Conservation (phyloP, 2,797 vertebrate genomes). For the Eleutherodactylus coqui region DNA sequence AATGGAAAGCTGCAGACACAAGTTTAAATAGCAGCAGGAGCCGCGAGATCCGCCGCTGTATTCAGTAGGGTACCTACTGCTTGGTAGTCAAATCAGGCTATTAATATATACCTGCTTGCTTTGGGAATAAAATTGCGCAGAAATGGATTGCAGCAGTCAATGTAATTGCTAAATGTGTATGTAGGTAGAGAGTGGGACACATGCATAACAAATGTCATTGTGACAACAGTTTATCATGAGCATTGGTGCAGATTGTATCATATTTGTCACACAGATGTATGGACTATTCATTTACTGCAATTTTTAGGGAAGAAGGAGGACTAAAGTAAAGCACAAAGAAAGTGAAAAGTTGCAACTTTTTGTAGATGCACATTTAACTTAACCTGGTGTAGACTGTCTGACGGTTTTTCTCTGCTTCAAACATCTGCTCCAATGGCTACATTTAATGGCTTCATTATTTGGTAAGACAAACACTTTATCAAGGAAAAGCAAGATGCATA, state of each 20-base stretch:
- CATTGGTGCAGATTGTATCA: no score
- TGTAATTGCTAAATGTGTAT: neutral
- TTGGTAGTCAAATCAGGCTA: neutral
- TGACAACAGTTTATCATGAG: neutral
- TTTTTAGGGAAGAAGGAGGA: no score
- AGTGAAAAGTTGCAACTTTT: neutral
- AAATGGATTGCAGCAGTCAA: neutral
- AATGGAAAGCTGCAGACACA: conserved; percentile 16
- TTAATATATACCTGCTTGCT: neutral
- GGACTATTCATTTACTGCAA: no score
- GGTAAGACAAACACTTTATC: no score
- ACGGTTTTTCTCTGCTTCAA: neutral
- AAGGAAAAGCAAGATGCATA: no score
- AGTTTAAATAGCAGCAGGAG: conserved; percentile 21
- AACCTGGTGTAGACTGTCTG: neutral
- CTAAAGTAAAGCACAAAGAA: neutral
- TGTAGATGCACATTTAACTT: neutral
- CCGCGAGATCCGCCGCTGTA: neutral
- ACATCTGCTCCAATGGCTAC: neutral
- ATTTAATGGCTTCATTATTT: no score
- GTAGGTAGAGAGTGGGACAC: neutral
- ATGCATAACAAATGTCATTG: neutral
- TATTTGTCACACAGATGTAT: neutral
- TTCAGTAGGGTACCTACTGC: neutral
- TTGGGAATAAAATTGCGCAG: neutral